Conservation (phyloP, 2,113 vertebrate genomes). For the Pithys albifrons region DNA sequence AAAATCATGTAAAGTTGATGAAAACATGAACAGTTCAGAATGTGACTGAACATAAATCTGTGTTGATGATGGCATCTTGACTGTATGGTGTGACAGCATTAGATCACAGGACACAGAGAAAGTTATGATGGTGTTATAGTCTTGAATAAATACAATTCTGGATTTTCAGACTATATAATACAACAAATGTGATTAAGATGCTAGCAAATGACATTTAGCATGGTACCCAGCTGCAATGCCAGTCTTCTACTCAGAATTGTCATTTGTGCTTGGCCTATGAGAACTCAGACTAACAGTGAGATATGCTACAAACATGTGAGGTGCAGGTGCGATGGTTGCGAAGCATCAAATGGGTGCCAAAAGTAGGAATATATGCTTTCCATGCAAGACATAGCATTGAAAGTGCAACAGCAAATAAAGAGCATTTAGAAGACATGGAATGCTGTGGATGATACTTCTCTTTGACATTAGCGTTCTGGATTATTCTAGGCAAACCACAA, state of each 20-base stretch:
- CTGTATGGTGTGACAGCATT: background rate
- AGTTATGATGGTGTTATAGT: background rate
- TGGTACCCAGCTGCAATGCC: background rate
- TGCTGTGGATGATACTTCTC: background rate
- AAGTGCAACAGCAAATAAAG: background rate
- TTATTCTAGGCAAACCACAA: background rate
- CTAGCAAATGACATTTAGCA: background rate
- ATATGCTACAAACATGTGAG: background rate
- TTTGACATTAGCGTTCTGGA: background rate
- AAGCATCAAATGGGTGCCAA: background rate
- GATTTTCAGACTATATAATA: background rate
- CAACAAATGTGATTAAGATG: background rate
- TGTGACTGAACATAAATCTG: background rate
- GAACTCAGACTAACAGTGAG: background rate
- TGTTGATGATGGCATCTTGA: background rate
- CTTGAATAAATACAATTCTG: background rate
- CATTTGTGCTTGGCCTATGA: background rate
- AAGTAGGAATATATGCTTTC: background rate
- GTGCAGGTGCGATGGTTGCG: accelerated
- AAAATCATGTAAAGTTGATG: background rate
- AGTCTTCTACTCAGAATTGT: background rate
- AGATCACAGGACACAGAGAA: background rate
- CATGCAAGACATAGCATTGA: background rate
- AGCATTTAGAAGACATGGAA: background rate
- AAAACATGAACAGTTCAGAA: background rate